Evolutionary conservation across 2,797 vertebrate genomes (phyloP).

Genomic region (Philypnodon macrostomus): DNA sequence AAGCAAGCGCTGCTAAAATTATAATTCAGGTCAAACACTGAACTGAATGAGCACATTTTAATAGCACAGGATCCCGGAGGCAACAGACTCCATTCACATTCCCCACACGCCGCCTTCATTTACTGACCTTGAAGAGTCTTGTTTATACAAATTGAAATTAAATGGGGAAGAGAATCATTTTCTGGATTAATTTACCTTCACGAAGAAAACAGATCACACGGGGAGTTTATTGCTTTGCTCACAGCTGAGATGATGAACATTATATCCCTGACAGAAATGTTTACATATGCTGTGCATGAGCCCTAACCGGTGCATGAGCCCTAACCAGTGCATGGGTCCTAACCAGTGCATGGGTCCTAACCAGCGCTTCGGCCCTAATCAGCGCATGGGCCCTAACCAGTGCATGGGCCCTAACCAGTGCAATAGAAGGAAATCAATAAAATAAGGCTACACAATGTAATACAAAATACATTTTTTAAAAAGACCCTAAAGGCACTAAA

Average conservation of each 20-base stretch:
- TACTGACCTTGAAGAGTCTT: constrained; percentile 74
- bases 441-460: no score
- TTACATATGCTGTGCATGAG: constrained; percentile 42
- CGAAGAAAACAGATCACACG: constrained; percentile 59
- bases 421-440: no score
- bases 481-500: no score
- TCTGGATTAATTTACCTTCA: constrained; percentile 54
- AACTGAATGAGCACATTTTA: constrained; percentile 70
- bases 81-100: constrained; percentile 63
- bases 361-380: no score
- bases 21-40: constrained; percentile 70
- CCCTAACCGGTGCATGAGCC: constrained; percentile 22
- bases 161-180: constrained; percentile 57
- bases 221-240: constrained; percentile 42
- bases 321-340: no score
- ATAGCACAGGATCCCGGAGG: constrained; percentile 61
- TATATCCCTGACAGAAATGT: constrained; percentile 34
- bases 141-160: constrained; percentile 73
- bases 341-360: no score
- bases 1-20: constrained; percentile 53
- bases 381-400: no score
- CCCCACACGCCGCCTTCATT: constrained; percentile 57
- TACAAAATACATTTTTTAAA: no score
- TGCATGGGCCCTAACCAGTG: no score
- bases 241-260: constrained; percentile 52